Evolutionary conservation across 2,113 vertebrate genomes (phyloP), one percentile per base, ranked within the genome.

Genomic region (Narcine bancroftii): DNA sequence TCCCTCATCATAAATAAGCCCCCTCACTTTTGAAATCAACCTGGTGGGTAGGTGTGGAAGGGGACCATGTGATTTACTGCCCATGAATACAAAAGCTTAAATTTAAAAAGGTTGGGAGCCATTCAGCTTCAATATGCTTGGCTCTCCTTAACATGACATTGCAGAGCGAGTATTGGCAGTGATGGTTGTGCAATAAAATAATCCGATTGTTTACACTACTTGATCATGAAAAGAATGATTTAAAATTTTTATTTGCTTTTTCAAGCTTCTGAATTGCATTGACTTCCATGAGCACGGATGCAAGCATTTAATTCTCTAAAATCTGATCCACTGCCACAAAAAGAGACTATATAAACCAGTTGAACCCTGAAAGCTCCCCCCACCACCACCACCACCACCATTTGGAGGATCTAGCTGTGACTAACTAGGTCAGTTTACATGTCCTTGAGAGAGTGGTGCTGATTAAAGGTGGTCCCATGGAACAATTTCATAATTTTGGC

Each of bases 231-330:
- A 95, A 95, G 94, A 93, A 94, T 93, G 93, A 92, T 93, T 63
- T 96, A 94, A 95, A 96, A 96, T 95, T 95, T 96, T 96, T 50
- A 65, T 95, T 95, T 93, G 93, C 94, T 93, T 95, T 94, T 95
- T 96, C 94, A 77, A 94, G 95, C 96, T 96, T 95, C 95, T 93
- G 93, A 94, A 93, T 79, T 94, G 93, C 93, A 93, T 92, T 94
- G 93, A 93, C 93, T 65, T 93, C 93, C 93, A 92, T 94, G 95
- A 95, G 94, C 95, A 93, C 94, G 93, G 93, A 93, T 93, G 93
- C 9, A 92, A 93, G 93, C 92, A 93, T 93, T 94, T 93, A 93
- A 93, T 94, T 87, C 9, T 89, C 6, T 33, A 50, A 81, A 13
- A 50, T 29, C 26, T 50, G 47, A 33, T 81, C 9, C 10, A 21